A percentile compares a stretch with the other conserved stretches of the same genome.
phyloP scores from a whole-genome alignment of 2,797 vertebrate genomes.

The Telmatherina bonti region DNA sequence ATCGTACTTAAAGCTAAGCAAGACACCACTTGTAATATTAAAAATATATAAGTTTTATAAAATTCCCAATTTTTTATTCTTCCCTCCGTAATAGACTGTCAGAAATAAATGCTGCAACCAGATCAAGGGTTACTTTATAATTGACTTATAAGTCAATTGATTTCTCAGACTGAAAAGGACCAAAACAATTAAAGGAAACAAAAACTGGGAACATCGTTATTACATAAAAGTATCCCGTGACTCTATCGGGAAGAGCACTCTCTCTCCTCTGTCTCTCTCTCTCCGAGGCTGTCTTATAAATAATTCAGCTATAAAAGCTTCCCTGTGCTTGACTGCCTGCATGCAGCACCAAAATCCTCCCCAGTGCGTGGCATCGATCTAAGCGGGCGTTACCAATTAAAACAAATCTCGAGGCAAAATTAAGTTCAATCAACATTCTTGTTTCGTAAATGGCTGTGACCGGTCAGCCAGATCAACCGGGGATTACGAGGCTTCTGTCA shows the following conservation, averaged over 20 bases:
- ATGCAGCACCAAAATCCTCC: conserved; percentile 56
- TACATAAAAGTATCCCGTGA: not conserved
- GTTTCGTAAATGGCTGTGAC: conserved; percentile 56
- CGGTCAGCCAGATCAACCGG: conserved; percentile 62
- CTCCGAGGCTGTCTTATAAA: conserved; percentile 76
- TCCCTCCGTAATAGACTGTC: too few species aligned
- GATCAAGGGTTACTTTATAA: not conserved
- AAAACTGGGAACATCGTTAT: conserved; percentile 16
- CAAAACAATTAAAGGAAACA: not conserved
- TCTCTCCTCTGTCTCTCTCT: conserved; percentile 54
- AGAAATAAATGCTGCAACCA: not conserved
- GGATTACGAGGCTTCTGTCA: conserved; percentile 76
- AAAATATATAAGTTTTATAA: too few species aligned
- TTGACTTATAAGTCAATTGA: not conserved
- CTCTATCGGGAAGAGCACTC: conserved; percentile 56
- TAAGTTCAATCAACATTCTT: conserved; percentile 78
- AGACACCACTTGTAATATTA: not conserved
- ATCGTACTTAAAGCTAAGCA: too few species aligned
- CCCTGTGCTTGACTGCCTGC: conserved; percentile 68
- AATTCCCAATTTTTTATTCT: too few species aligned
- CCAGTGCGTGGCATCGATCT: conserved; percentile 33
- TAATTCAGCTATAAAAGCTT: conserved; percentile 82
- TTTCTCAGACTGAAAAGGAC: not conserved
- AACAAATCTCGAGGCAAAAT: conserved; percentile 62
- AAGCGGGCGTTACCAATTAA: conserved; percentile 62